Percentiles rank a stretch among this genome's conserved stretches.
Evolutionary conservation across 2,888 invertebrate species (phyloP).

Genomic region (Dolichopus griseipennis): DNA sequence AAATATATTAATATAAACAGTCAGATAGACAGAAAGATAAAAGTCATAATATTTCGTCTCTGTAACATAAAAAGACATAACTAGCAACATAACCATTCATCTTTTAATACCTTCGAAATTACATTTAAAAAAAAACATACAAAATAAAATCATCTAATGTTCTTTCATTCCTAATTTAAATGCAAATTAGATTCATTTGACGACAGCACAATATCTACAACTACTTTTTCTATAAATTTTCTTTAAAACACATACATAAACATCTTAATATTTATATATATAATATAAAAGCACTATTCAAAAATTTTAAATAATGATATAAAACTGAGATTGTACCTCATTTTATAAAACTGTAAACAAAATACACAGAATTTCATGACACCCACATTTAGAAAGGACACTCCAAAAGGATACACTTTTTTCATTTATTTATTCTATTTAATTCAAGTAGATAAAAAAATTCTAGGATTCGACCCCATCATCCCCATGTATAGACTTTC

Average conservation of each 20-base stretch:
- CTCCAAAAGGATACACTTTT: not conserved
- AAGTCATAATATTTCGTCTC: too few species aligned
- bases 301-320: not conserved
- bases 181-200: conserved; percentile 9
- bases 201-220: not conserved
- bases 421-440: not conserved
- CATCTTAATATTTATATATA: not conserved
- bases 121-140: not conserved
- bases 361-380: not conserved
- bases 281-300: not conserved
- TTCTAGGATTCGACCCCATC: too few species aligned
- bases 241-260: too few species aligned
- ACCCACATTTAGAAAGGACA: not conserved
- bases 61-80: too few species aligned
- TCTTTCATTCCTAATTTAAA: conserved; percentile 10
- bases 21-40: too few species aligned
- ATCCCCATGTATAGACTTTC: too few species aligned
- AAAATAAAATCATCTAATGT: not conserved
- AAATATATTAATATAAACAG: too few species aligned
- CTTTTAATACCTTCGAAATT: not conserved
- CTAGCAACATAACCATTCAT: too few species aligned
- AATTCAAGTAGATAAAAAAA: not conserved
- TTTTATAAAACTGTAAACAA: not conserved
- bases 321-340: not conserved
- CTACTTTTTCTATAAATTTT: not conserved